A percentile compares a stretch with the other conserved stretches of the same genome.
These are phyloP conservation scores for Petrocephalus schoutedeni DNA, from an alignment of 2,797 vertebrate genomes.

Conservation along the genomic window DNA sequence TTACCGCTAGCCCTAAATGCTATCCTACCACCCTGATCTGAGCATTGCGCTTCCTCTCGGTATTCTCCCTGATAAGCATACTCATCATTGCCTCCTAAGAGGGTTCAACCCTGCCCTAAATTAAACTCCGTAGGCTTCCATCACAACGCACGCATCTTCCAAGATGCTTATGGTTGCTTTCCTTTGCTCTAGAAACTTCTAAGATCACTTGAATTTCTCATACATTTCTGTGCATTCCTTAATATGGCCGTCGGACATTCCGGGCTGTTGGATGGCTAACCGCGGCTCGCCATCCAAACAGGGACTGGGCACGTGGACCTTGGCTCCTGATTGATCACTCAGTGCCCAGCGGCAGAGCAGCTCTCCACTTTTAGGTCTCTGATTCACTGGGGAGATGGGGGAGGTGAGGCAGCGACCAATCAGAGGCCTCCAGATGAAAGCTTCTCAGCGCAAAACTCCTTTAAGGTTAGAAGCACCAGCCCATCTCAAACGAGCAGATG, in stretches of 20 bases:
- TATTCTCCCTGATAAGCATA: neutral
- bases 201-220: neutral
- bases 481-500: conserved; percentile 37
- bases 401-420: neutral
- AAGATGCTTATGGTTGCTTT: neutral
- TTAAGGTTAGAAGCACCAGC: conserved; percentile 46
- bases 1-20: conserved; percentile 42
- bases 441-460: conserved; percentile 31
- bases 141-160: neutral
- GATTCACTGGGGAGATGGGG: neutral
- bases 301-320: conserved; percentile 38
- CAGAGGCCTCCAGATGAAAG: conserved; percentile 26
- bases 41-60: neutral
- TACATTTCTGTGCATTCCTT: neutral
- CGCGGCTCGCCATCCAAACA: conserved; percentile 44
- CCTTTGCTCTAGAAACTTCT: neutral
- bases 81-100: neutral
- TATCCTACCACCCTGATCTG: conserved; percentile 45
- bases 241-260: neutral
- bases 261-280: neutral
- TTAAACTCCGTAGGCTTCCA: neutral
- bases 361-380: conserved; percentile 44
- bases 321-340: conserved; percentile 43
- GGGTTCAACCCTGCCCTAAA: neutral
- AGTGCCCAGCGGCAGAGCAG: conserved; percentile 32